Evolutionary conservation across 2,113 vertebrate species (phyloP), one percentile per base, ranked within the genome.

Genomic region (Nymphicus hollandicus): DNA sequence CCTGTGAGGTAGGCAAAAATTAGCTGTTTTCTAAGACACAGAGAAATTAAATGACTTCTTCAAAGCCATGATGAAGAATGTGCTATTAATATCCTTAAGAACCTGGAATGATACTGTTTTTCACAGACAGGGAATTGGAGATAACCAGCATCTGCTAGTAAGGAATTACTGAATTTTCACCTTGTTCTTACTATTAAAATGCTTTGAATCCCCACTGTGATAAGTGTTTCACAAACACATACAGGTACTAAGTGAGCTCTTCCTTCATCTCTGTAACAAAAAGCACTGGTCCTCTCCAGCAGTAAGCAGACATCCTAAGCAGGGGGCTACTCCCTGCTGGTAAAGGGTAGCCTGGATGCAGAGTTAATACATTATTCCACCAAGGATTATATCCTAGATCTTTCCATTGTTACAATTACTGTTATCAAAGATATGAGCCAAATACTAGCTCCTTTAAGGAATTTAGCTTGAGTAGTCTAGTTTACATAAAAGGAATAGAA

Each of bases 1-100:
- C 53, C 86, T 66, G 70, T 66, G 95, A 96, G 81, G 61, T 37
- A 93, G 86, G 83, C 86, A 93, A 77, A 56, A 86, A 56, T 46
- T 2, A 81, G 69, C 56, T 94, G 39, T 84, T 93, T 86, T 76
- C 53, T 43, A 46, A 89, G 50, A 88, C 58, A 91, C 12, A 64
- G 49, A 91, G 63, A 93, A 84, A 15, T 65, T 31, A 78, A 94
- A 64, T 47, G 1, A 81, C 52, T 71, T 88, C 68, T 77, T 91
- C 41, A 90, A 84, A 91, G 76, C 56, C 65, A 70, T 1, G 3
- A 39, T 71, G 61, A 86, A 92, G 46, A 78, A 88, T 12, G 35
- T 29, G 16, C 17, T 85, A 65, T 6, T 29, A 55, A 77, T 35
- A 91, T 17, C 52, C 55, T 58, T 39, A 68, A 72, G 37, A 86